Evolutionary conservation across 2,797 vertebrate genomes (phyloP).

Genomic region (Crossoptilon crossoptilon): DNA sequence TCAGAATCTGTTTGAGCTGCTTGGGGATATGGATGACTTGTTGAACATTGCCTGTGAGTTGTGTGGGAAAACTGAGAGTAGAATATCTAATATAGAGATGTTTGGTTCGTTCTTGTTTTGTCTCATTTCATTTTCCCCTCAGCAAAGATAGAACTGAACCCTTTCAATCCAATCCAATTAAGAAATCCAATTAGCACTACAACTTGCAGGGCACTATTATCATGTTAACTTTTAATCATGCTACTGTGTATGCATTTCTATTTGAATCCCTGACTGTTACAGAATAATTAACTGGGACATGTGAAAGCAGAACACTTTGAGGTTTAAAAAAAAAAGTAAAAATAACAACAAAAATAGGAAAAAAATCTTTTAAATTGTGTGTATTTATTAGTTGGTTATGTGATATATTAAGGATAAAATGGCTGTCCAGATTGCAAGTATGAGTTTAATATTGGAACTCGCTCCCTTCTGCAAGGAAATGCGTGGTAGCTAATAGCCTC

Average conservation of each 20-base stretch:
- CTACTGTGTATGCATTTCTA: not conserved
- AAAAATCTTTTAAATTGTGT: not conserved
- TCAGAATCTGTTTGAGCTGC: not conserved
- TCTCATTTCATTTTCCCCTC: not conserved
- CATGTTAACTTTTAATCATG: conserved; percentile 4
- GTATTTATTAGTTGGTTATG: not conserved
- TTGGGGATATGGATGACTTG: not conserved
- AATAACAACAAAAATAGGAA: not conserved
- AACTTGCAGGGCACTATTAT: not conserved
- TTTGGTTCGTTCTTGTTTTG: not conserved
- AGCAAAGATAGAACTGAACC: not conserved
- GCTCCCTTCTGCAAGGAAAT: not conserved
- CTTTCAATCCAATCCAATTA: not conserved
- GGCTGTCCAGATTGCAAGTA: not conserved
- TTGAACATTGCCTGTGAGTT: not conserved
- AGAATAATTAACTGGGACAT: conserved; percentile 12
- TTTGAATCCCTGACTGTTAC: not conserved
- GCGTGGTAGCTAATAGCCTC: not conserved
- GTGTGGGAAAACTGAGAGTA: not conserved
- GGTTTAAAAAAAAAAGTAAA: not conserved
- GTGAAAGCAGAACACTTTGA: not conserved
- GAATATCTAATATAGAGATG: not conserved
- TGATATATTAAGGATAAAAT: not conserved
- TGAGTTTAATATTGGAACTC: not conserved
- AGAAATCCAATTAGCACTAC: conserved; percentile 25